A percentile compares a stretch with the other conserved stretches of the same genome.
These are phyloP conservation scores for Vimba vimba DNA, from an alignment of 2,113 vertebrate genomes.

Conservation along the genomic window DNA sequence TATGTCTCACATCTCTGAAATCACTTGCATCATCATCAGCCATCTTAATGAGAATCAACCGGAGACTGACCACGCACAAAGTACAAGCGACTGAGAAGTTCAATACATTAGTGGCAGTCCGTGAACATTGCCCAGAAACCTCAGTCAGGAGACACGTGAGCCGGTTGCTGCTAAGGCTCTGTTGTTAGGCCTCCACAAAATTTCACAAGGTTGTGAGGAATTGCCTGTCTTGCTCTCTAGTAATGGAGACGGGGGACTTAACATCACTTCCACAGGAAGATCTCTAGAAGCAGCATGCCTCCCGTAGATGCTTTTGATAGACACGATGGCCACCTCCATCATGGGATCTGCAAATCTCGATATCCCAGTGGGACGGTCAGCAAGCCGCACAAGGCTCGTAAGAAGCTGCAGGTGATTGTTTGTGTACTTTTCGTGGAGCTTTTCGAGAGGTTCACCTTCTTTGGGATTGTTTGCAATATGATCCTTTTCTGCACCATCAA, in stretches of 20 bases:
- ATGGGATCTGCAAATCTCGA: constrained; percentile 41
- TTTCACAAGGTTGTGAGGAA: constrained; percentile 66
- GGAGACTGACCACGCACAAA: constrained; percentile 37
- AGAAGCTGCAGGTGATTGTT: constrained; percentile 79
- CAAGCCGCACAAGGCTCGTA: constrained; percentile 60
- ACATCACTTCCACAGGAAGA: constrained; percentile 43
- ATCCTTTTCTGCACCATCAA: constrained; percentile 89
- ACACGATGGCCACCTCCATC: constrained; percentile 45
- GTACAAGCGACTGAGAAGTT: constrained; percentile 52
- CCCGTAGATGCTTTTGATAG: constrained; percentile 50
- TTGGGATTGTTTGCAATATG: constrained; percentile 90
- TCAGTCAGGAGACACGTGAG: constrained; percentile 23
- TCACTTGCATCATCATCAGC: constrained; percentile 44
- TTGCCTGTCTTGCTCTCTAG: constrained; percentile 55
- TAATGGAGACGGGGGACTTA: constrained; percentile 20
- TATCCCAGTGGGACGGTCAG: constrained; percentile 29
- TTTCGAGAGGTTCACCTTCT: constrained; percentile 89
- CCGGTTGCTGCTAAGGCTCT: constrained; percentile 52
- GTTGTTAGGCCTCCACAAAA: constrained; percentile 42
- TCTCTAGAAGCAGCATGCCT: constrained; percentile 64
- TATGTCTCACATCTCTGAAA: constrained; percentile 61
- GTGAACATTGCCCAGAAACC: constrained; percentile 48
- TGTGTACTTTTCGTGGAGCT: constrained; percentile 89
- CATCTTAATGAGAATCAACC: constrained; percentile 28
- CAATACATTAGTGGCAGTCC: constrained; percentile 33